These are phyloP conservation scores for Rhagonycha fulva DNA, from an alignment of 2,888 invertebrate genomes.

Conservation along the genomic window DNA sequence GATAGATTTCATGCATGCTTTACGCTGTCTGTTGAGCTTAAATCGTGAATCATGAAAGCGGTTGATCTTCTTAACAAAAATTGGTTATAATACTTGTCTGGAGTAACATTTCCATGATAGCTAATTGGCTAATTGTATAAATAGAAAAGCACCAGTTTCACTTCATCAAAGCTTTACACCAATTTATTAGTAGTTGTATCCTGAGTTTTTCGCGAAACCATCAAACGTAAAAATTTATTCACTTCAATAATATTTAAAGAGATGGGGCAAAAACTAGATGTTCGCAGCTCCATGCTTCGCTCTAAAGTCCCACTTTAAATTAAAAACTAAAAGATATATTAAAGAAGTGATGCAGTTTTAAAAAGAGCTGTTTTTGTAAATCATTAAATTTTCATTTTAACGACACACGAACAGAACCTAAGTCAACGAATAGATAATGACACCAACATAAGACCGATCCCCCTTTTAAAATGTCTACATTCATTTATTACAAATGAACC, in stretches of 20 bases:
- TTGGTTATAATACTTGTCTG: background rate
- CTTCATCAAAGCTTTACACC: background rate
- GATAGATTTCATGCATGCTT: background rate
- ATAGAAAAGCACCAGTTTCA: background rate
- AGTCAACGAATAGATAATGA: slow-evolving; percentile 48
- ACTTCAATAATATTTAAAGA: background rate
- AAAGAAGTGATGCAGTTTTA: slow-evolving; percentile 38
- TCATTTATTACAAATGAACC: slow-evolving; percentile 43
- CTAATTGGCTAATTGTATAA: no score
- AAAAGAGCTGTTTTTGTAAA: slow-evolving; percentile 43
- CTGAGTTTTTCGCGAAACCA: background rate
- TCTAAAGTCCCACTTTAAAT: slow-evolving; percentile 25
- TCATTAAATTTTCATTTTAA: slow-evolving; percentile 46
- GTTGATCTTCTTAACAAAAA: background rate
- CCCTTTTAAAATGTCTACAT: slow-evolving; percentile 48
- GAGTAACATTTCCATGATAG: no score
- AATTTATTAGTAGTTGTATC: no score
- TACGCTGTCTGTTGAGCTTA: background rate
- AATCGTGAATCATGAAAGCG: background rate
- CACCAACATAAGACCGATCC: slow-evolving; percentile 39
- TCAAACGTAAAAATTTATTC: background rate
- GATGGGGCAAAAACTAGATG: background rate
- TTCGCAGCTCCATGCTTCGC: background rate
- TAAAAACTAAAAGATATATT: slow-evolving; percentile 38
- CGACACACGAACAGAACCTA: slow-evolving; percentile 47